Base-by-base conservation (phyloP, 1,140 invertebrate species). In the Drosophila cardini region DNA sequence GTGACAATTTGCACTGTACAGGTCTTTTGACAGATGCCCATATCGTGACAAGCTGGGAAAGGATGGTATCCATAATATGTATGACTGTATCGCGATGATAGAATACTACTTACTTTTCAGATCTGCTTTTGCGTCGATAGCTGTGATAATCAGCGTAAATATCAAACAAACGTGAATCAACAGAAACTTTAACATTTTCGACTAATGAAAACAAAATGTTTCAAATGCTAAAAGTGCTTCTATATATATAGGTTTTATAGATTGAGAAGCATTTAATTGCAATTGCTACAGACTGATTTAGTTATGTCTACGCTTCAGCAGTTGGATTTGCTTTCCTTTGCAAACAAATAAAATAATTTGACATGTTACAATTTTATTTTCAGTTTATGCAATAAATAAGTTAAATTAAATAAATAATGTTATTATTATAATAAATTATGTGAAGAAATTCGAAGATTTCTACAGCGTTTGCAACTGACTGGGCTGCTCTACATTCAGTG, bases 401-500 rank as follows among this genome's bases (percentile, higher is more conserved):
- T 86, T 61, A 79, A 73, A 73, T 46, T 50, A 55, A 21, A 52
- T 68, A 68, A 53, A 60, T 63, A 32, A 32, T 13, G 50, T 21
- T 18, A 48, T 61, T 65, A 13, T 42, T 9, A 10, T 40, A 36
- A n/a, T 50, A 38, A 56, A 21, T 50, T 13, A 10, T 53, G 15
- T 42, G n/a, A 13, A 15, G 40, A 21, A 43, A 8, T 30, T 21
- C 2, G 8, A 8, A 5, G 7, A 4, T 1, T 8, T 53, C 18
- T 72, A 80, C 10, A 72, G 45, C 34, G 56, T 65, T 67, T 87
- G 63, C 69, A 84, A 26, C 63, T 92, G 65, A 43, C 80, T 89
- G 2, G 90, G 85, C 11, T 89, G 70, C 21, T 75, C 45, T 10
- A 91, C 42, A 15, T 92, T 72, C 0, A 92, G 38, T 6, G 91